Conservation (phyloP, 2,797 vertebrate genomes). For the Danio aesculapii region DNA sequence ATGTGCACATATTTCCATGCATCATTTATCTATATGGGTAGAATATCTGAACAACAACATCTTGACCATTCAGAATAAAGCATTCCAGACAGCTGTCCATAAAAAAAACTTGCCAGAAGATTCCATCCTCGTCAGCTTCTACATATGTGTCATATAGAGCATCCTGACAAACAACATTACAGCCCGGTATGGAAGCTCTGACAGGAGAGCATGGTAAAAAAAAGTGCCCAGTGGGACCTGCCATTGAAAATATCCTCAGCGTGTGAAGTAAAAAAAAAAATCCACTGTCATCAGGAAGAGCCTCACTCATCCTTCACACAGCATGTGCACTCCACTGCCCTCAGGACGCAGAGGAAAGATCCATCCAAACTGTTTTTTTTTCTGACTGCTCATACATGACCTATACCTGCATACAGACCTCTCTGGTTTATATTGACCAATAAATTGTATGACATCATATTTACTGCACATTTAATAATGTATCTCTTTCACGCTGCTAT, state of each 20-base stretch:
- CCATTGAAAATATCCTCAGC: not conserved
- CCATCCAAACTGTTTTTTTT: not conserved
- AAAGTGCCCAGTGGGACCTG: not conserved
- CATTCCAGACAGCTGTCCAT: not conserved
- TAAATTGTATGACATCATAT: not conserved
- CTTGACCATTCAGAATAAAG: not conserved
- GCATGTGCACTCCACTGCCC: constrained; percentile 3
- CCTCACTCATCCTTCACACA: constrained; percentile 25
- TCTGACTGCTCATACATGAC: not conserved
- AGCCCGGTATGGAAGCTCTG: not conserved
- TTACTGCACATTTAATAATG: not conserved
- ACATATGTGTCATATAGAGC: constrained; percentile 3
- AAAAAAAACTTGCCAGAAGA: not conserved
- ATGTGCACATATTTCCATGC: no score
- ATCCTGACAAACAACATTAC: constrained; percentile 25
- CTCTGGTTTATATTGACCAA: not conserved
- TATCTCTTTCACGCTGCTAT: not conserved
- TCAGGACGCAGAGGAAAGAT: not conserved
- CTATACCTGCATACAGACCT: not conserved
- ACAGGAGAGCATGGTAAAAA: constrained; percentile 5
- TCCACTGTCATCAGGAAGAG: constrained; percentile 13
- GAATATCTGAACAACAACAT: not conserved
- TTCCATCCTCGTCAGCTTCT: not conserved
- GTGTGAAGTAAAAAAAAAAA: not conserved
- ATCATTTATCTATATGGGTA: not conserved